Conservation (phyloP, 2,113 vertebrate species). For the Passer domesticus region DNA sequence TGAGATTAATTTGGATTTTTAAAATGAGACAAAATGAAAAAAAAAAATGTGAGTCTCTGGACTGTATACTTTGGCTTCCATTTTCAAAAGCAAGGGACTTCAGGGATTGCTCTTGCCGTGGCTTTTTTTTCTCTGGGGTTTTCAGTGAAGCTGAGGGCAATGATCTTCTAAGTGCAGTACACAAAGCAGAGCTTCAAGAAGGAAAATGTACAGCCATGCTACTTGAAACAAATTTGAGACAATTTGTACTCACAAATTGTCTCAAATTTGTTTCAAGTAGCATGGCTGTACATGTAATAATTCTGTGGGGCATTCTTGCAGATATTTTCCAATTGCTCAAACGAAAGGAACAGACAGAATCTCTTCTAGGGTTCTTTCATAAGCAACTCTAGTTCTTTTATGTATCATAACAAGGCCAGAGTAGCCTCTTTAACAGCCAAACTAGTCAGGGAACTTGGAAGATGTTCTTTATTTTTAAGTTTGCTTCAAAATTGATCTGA, state of each 20-base stretch:
- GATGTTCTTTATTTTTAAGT: not conserved
- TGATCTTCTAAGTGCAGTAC: not conserved
- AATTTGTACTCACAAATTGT: not conserved
- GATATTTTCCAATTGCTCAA: not conserved
- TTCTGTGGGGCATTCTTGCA: not conserved
- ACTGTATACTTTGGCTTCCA: not conserved
- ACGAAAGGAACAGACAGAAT: not conserved
- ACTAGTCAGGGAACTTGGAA: not conserved
- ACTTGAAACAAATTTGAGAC: not conserved
- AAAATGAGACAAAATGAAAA: not conserved
- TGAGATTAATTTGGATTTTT: not conserved
- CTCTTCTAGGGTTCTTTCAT: not conserved
- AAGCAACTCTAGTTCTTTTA: not conserved
- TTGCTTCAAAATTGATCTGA: not conserved
- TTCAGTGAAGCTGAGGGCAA: not conserved
- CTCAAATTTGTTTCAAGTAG: too few relatives aligned
- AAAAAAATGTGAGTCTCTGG: not conserved
- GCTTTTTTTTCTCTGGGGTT: rapidly evolving
- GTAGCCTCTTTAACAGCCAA: not conserved
- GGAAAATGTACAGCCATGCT: not conserved
- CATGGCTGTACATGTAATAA: not conserved
- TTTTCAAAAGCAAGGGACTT: not conserved
- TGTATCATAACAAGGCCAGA: not conserved
- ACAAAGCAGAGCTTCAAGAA: not conserved
- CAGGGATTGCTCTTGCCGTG: not conserved